A percentile compares a stretch with the other conserved stretches of the same genome.
Conservation (phyloP, 2,888 invertebrate genomes). For the Pyrocoelia pectoralis region DNA sequence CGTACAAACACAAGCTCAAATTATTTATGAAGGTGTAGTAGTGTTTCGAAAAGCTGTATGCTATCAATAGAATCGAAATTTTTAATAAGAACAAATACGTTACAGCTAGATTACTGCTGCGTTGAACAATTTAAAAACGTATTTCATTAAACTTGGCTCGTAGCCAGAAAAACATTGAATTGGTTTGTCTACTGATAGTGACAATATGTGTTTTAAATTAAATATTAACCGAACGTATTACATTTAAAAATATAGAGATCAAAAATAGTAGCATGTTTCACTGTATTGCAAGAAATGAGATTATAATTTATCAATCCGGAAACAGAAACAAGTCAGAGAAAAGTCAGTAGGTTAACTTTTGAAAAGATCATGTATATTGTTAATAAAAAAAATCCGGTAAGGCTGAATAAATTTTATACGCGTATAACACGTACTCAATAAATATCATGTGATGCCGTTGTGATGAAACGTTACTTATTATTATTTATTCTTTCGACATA, state of each 20-base stretch:
- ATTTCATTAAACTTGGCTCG: constrained; percentile 14
- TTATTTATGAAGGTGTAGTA: too few species aligned
- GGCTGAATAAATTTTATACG: constrained; percentile 24
- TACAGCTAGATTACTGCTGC: neutral
- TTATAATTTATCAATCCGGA: constrained; percentile 30
- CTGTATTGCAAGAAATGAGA: constrained; percentile 18
- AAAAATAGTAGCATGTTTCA: neutral
- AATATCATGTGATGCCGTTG: constrained; percentile 33
- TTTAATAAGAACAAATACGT: neutral
- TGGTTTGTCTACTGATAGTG: constrained; percentile 7
- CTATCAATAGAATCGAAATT: neutral
- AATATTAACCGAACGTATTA: neutral
- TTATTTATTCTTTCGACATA: constrained; percentile 31
- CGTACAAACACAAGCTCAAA: too few species aligned
- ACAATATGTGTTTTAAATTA: constrained; percentile 4
- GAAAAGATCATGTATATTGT: constrained; percentile 27
- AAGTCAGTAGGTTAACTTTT: constrained; percentile 34
- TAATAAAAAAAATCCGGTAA: constrained; percentile 29
- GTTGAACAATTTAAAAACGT: constrained; percentile 1
- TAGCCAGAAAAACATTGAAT: neutral
- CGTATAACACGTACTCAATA: constrained; percentile 28
- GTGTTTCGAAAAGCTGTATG: too few species aligned
- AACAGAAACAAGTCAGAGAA: constrained; percentile 22
- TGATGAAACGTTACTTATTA: constrained; percentile 19
- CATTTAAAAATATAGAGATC: neutral